These are phyloP conservation scores for Nyctereutes procyonoides DNA, from an alignment of 2,113 vertebrate species.

Conservation along the genomic window DNA sequence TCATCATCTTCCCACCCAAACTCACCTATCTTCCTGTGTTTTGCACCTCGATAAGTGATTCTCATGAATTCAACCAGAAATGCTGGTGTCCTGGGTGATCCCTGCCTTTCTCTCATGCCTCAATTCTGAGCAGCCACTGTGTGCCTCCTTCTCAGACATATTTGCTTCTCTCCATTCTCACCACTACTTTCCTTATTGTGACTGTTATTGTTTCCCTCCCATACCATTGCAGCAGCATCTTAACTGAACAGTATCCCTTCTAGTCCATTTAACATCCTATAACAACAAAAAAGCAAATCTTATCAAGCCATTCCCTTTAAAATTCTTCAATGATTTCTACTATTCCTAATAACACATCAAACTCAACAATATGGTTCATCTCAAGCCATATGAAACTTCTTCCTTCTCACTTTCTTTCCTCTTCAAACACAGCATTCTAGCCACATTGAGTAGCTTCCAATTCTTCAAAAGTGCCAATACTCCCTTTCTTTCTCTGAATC, in stretches of 20 bases:
- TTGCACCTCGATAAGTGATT: neutral
- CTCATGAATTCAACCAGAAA: neutral
- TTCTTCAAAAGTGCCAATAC: neutral
- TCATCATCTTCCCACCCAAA: neutral
- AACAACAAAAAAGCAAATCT: neutral
- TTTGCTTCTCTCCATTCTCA: neutral
- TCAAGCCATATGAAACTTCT: neutral
- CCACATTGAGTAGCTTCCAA: neutral
- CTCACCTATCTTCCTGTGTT: neutral
- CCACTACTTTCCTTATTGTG: neutral
- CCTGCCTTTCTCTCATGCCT: neutral
- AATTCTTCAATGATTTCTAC: neutral
- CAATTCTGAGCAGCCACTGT: too few species aligned
- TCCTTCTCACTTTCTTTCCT: neutral
- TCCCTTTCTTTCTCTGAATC: neutral
- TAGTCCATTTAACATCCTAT: neutral
- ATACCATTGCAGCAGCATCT: neutral
- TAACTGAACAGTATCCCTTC: neutral
- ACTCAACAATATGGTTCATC: neutral
- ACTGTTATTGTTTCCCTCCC: neutral
- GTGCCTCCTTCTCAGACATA: neutral
- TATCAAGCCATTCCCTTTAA: neutral
- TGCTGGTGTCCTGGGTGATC: rapidly evolving
- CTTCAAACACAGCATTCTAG: neutral
- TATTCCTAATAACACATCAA: neutral